These are phyloP conservation scores for Ranitomeya imitator DNA, from an alignment of 2,113 vertebrate species.

Conservation along the genomic window DNA sequence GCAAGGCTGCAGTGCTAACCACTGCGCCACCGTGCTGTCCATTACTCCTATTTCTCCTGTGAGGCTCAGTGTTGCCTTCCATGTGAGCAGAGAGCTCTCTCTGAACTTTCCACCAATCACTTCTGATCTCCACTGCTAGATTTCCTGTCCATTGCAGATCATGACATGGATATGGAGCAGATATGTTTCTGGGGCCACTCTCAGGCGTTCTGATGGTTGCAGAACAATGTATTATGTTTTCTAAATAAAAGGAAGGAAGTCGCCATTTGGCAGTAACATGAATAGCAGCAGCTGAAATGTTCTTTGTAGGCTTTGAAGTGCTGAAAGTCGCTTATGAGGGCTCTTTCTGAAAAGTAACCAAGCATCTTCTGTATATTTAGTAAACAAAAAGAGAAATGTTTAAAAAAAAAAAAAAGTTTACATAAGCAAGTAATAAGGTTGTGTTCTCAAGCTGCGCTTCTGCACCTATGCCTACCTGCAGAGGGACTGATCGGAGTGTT, in stretches of 20 bases:
- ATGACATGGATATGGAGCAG: conserved; percentile 40
- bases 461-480: too few species aligned
- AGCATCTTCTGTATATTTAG: not conserved
- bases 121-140: not conserved
- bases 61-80: not conserved
- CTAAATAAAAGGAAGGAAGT: conserved; percentile 57
- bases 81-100: not conserved
- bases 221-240: not conserved
- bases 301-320: not conserved
- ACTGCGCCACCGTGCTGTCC: too few species aligned
- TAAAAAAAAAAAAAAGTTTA: too few species aligned
- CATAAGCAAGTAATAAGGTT: too few species aligned
- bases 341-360: not conserved
- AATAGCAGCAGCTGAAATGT: not conserved
- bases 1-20: too few species aligned
- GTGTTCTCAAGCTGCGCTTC: too few species aligned
- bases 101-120: conserved; percentile 29
- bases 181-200: conserved; percentile 35
- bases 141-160: conserved; percentile 37
- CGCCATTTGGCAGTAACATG: conserved; percentile 55
- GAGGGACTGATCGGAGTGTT: too few species aligned
- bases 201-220: conserved; percentile 21
- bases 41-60: not conserved
- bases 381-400: too few species aligned
- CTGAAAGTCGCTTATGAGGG: not conserved